Conservation (phyloP, 2,888 invertebrate genomes). For the Caenorhabditis afra region DNA sequence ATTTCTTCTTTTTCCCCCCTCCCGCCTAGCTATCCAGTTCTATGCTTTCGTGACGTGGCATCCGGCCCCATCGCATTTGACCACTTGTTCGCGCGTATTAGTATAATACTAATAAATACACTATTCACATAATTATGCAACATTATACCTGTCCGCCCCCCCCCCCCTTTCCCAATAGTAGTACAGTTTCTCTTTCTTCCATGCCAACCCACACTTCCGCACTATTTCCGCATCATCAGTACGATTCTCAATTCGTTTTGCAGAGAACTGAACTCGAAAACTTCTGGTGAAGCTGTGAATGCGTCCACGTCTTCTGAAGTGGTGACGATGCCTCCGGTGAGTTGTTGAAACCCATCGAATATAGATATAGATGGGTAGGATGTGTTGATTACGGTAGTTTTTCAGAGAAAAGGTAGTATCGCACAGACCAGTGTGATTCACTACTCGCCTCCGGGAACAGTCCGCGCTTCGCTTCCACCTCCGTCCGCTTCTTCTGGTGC, state of each 20-base stretch:
- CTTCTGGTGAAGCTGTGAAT: too few relatives aligned
- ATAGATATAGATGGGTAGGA: too few relatives aligned
- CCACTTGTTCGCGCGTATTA: conserved; percentile 20
- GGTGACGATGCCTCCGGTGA: too few relatives aligned
- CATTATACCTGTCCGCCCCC: conserved; percentile 23
- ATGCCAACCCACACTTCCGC: background rate
- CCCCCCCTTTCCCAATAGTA: conserved; percentile 6
- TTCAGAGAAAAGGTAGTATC: conserved; percentile 55
- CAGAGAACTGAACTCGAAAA: too few relatives aligned
- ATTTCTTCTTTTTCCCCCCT: background rate
- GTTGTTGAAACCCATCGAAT: too few relatives aligned
- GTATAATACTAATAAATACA: conserved; percentile 12
- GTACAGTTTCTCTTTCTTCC: conserved; percentile 26
- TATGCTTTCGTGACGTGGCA: background rate
- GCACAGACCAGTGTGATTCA: conserved; percentile 56
- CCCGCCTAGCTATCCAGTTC: background rate
- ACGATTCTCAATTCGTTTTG: background rate
- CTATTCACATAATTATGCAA: conserved; percentile 49
- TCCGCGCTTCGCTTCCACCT: conserved; percentile 27
- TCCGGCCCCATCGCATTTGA: background rate
- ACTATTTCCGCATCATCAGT: background rate
- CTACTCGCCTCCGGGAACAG: conserved; percentile 52
- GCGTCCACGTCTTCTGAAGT: too few relatives aligned
- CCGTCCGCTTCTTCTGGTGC: conserved; percentile 3
- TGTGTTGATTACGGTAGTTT: background rate